These are phyloP conservation scores for Acanthococcus lagerstroemiae DNA, from an alignment of 2,888 invertebrate species.

Conservation along the genomic window DNA sequence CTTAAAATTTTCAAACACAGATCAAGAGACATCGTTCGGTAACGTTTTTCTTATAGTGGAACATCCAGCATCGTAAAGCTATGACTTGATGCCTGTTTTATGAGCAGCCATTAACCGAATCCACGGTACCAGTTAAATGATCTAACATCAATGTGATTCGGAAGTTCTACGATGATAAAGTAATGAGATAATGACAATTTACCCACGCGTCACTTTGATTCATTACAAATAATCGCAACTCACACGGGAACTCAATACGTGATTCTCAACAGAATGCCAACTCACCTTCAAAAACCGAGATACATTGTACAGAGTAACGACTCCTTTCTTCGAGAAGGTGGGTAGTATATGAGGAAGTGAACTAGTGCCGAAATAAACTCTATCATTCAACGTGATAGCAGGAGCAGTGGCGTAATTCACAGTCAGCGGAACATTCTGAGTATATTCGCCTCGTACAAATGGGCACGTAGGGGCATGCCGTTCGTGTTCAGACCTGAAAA, in stretches of 20 bases:
- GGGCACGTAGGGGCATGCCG: slow-evolving; percentile 87
- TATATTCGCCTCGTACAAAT: slow-evolving; percentile 87
- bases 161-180: no score
- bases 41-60: no score
- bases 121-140: no score
- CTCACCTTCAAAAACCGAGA: slow-evolving; percentile 21
- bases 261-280: neutral
- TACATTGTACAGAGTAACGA: slow-evolving; percentile 13
- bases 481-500: slow-evolving; percentile 72
- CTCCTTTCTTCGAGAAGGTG: slow-evolving; percentile 23
- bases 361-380: slow-evolving; percentile 21
- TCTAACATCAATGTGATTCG: no score
- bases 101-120: no score
- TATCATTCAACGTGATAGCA: slow-evolving; percentile 43
- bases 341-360: slow-evolving; percentile 8
- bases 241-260: neutral
- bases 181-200: neutral
- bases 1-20: no score
- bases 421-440: slow-evolving; percentile 85
- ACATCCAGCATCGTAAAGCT: no score
- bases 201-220: neutral
- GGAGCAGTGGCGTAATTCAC: slow-evolving; percentile 75
- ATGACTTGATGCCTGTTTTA: no score
- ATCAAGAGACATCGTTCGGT: no score
- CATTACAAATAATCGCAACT: no score